Evolutionary conservation across 2,888 invertebrate species (phyloP).

Genomic region (Gymnosoma rotundatum): DNA sequence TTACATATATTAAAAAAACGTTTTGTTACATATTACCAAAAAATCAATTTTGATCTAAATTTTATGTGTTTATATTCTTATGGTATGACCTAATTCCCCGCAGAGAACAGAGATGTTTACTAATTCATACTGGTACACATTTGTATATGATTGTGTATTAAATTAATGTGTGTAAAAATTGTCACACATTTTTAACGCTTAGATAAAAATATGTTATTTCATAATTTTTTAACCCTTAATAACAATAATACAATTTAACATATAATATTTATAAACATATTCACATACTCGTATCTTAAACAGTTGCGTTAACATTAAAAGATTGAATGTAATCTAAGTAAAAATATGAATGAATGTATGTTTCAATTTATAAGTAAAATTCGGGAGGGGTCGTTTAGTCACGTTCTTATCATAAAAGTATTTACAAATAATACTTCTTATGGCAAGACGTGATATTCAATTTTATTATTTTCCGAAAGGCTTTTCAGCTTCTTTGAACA

Average conservation of each 20-base stretch:
- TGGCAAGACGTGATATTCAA: conserved; percentile 81
- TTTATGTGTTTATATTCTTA: conserved; percentile 23
- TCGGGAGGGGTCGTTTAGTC: conserved; percentile 73
- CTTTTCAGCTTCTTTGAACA: too few relatives aligned
- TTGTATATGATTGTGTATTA: too few relatives aligned
- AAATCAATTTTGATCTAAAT: conserved; percentile 53
- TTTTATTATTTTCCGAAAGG: conserved; percentile 79
- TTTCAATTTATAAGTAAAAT: background rate
- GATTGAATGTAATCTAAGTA: background rate
- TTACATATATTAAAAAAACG: too few relatives aligned
- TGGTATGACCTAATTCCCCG: too few relatives aligned
- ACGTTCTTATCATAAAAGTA: conserved; percentile 80
- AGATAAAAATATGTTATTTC: too few relatives aligned
- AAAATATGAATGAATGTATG: background rate
- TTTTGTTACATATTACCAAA: background rate
- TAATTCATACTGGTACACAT: too few relatives aligned
- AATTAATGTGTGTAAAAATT: background rate
- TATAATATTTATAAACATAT: background rate
- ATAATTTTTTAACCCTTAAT: too few relatives aligned
- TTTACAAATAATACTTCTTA: conserved; percentile 81
- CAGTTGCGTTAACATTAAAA: background rate
- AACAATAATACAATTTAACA: background rate
- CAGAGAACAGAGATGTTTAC: background rate
- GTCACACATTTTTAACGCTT: too few relatives aligned
- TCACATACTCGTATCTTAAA: background rate